Conservation (phyloP, 2,888 invertebrate species). For the Leucania comma region DNA sequence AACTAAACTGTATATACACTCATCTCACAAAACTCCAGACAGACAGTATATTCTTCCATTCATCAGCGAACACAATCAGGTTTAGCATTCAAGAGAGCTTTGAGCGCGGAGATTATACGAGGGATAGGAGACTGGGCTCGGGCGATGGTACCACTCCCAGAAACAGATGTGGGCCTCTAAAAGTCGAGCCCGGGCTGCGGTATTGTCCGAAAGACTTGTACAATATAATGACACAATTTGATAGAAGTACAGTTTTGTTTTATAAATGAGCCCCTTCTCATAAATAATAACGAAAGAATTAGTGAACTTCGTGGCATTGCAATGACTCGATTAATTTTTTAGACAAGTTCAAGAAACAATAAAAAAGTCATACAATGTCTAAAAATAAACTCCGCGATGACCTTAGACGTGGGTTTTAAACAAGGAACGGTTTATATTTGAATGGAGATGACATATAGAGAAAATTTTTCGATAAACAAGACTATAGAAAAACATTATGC, state of each 20-base stretch:
- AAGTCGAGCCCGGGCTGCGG: too few relatives aligned
- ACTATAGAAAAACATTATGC: neutral
- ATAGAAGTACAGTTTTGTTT: neutral
- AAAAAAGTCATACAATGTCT: neutral
- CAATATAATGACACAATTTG: neutral
- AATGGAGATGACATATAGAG: constrained; percentile 2
- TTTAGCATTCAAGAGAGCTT: too few relatives aligned
- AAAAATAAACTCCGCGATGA: neutral
- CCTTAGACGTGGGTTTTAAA: constrained; percentile 1
- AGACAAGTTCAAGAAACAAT: neutral
- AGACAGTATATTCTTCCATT: too few relatives aligned
- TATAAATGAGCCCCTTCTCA: too few relatives aligned
- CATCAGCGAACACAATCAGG: too few relatives aligned
- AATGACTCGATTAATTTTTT: neutral
- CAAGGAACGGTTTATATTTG: neutral
- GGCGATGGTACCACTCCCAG: too few relatives aligned
- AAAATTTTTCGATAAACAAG: neutral
- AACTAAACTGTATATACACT: too few relatives aligned
- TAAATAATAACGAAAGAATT: neutral
- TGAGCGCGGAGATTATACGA: too few relatives aligned
- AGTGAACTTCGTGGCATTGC: neutral
- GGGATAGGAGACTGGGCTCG: too few relatives aligned
- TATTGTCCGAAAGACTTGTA: too few relatives aligned
- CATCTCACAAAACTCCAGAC: too few relatives aligned
- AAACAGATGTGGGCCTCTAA: too few relatives aligned